Evolutionary conservation across 2,888 invertebrate genomes (phyloP).

Genomic region (Euclidia mi): DNA sequence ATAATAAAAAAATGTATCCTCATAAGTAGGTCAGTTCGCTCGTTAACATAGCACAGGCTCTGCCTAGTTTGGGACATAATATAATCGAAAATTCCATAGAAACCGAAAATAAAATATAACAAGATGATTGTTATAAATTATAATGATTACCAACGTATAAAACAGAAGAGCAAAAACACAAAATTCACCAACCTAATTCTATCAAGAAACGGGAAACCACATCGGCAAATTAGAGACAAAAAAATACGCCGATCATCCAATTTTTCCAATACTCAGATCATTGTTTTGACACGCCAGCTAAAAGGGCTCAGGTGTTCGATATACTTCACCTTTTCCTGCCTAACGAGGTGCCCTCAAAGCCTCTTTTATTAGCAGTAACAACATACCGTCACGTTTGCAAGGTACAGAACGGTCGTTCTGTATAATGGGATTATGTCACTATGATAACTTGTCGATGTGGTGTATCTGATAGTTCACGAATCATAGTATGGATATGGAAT

Average conservation of each 20-base stretch:
- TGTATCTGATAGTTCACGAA: neutral
- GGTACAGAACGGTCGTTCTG: slow-evolving; percentile 7
- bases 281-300: slow-evolving; percentile 48
- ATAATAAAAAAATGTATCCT: too few species aligned
- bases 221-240: neutral
- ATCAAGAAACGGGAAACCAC: too few species aligned
- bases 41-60: too few species aligned
- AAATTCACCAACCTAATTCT: too few species aligned
- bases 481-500: too few species aligned
- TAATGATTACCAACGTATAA: too few species aligned
- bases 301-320: slow-evolving; percentile 40
- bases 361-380: slow-evolving; percentile 65
- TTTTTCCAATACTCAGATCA: slow-evolving; percentile 21
- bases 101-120: too few species aligned
- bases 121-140: too few species aligned
- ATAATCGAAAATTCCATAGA: too few species aligned
- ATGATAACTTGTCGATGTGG: neutral
- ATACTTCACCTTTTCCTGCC: slow-evolving; percentile 33
- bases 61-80: too few species aligned
- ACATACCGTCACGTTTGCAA: slow-evolving; percentile 63
- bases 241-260: neutral
- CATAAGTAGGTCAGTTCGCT: too few species aligned
- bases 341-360: slow-evolving; percentile 39
- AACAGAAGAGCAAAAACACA: too few species aligned
- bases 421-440: slow-evolving; percentile 49